These are phyloP conservation scores for Saiga tatarica DNA, from an alignment of 2,113 vertebrate species.

Conservation along the genomic window DNA sequence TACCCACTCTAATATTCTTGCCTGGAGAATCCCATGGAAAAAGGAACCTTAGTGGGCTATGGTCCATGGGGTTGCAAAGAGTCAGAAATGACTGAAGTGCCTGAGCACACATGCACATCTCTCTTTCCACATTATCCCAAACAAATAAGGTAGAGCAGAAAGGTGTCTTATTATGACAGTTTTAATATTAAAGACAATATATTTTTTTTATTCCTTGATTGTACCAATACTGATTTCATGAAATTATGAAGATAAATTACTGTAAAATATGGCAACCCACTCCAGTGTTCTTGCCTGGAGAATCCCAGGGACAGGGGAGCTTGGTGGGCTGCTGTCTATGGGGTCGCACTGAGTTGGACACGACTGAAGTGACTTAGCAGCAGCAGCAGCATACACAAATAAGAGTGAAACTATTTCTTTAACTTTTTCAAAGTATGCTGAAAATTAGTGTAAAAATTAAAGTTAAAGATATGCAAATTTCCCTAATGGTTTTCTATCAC, in stretches of 20 bases:
- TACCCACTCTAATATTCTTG: background rate
- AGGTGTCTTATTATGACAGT: background rate
- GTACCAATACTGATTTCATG: background rate
- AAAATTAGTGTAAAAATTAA: background rate
- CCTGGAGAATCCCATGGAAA: background rate
- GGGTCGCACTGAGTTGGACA: too few relatives aligned
- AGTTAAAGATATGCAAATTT: background rate
- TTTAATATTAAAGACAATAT: background rate
- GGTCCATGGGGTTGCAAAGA: background rate
- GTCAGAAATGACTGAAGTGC: background rate
- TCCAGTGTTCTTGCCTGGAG: too few relatives aligned
- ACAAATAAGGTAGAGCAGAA: background rate
- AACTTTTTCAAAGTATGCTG: background rate
- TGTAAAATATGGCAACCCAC: background rate
- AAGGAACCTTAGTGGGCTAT: background rate
- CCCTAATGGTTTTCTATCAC: background rate
- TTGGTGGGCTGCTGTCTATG: too few relatives aligned
- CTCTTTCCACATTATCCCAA: background rate
- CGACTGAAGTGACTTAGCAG: too few relatives aligned
- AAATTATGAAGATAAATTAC: background rate
- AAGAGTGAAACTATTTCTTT: background rate
- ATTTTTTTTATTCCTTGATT: background rate
- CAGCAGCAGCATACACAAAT: background rate
- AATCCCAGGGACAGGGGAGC: too few relatives aligned
- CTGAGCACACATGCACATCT: background rate